Evolutionary conservation across 2,888 invertebrate species (phyloP).

Genomic region (Pristionchus fissidentatus): DNA sequence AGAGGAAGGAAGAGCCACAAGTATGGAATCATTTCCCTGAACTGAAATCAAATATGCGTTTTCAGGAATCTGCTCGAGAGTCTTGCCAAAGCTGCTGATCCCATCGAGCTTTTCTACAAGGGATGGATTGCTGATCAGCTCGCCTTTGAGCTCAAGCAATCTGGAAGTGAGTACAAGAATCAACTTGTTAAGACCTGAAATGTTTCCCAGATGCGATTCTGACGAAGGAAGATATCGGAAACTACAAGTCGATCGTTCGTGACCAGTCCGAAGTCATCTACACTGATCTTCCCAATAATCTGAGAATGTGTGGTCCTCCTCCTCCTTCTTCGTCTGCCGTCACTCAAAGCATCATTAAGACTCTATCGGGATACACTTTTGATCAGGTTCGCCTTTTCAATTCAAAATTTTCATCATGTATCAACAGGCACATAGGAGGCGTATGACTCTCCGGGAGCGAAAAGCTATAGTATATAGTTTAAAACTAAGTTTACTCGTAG

Average conservation of each 20-base stretch:
- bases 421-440: neutral
- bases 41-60: neutral
- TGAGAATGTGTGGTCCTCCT: conserved; percentile 85
- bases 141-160: conserved; percentile 57
- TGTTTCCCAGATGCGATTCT: conserved; percentile 49
- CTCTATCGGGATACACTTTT: conserved; percentile 74
- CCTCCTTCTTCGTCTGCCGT: conserved; percentile 89
- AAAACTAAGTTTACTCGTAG: too few species aligned
- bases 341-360: conserved; percentile 86
- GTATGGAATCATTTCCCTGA: neutral
- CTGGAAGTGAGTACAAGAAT: conserved; percentile 22
- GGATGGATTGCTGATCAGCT: conserved; percentile 55
- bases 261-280: conserved; percentile 74
- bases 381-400: conserved; percentile 40
- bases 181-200: neutral
- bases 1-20: conserved; percentile 6
- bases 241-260: conserved; percentile 50
- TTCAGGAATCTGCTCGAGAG: conserved; percentile 54
- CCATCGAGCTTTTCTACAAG: conserved; percentile 57
- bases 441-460: neutral
- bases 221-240: conserved; percentile 48
- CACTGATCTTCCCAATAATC: conserved; percentile 74
- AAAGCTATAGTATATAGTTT: too few species aligned
- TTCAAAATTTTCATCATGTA: neutral
- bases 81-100: conserved; percentile 54